Evolutionary conservation across 1,140 invertebrate genomes (phyloP), one percentile per base, ranked within the genome.

Genomic region (Heliothis virescens): DNA sequence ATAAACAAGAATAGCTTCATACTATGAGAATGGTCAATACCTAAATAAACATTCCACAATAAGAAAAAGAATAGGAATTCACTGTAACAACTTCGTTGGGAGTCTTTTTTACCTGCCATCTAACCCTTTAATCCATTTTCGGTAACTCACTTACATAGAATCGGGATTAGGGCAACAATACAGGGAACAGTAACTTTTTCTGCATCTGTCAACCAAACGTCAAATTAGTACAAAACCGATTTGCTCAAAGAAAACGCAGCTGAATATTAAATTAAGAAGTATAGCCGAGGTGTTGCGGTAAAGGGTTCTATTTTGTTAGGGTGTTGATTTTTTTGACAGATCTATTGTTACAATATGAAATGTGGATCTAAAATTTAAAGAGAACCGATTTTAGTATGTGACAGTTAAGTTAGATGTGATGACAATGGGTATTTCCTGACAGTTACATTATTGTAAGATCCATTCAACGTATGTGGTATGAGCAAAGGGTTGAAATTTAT

Each of bases 151-250:
- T 87, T 87, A 86, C 60, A 84, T 84, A 80, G 73, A 77, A 83
- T 76, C 48, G 48, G 85, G 82, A 89, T 87, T 86, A 87, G 83
- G 81, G 81, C 86, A 90, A 92, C 87, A 90, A 87, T 86, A 78
- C 78, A 53, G 26, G 48, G 16, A 57, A 83, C 75, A 80, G 71
- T 75, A 59, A 63, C 67, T 78, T 85, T 89, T 86, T 89, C 84
- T 86, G 52, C 67, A 82, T 81, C 82, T 89, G 86, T 90, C 89
- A 90, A 83, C 88, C 80, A 87, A 84, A 88, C 88, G 90, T 93
- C 91, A 92, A 83, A 88, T 91, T 91, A 88, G 79, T 50, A 89
- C 87, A 91, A 91, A 89, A 85, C 82, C 81, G 81, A 83, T 87
- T 89, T 86, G 81, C 62, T 69, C 65, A 81, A 85, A 88, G 74